These are phyloP conservation scores for Chlorodrepanis virens DNA, from an alignment of 2,113 vertebrate species.

Conservation along the genomic window DNA sequence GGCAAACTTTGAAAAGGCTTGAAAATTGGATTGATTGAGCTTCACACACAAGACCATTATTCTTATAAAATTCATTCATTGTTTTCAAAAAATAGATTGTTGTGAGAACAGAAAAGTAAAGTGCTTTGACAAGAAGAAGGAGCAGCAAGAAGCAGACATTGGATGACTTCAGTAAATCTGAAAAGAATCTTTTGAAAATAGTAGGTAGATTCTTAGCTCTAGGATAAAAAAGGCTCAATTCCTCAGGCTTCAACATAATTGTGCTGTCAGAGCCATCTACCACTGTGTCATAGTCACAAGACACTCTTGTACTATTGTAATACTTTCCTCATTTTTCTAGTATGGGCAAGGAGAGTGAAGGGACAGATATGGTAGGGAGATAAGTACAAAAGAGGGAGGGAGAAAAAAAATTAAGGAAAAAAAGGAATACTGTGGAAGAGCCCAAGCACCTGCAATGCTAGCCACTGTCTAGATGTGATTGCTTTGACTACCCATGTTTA, in stretches of 20 bases:
- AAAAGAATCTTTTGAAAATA: conserved; percentile 37
- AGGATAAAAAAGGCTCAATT: conserved; percentile 12
- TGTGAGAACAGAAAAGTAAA: conserved; percentile 12
- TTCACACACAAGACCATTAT: conserved; percentile 1
- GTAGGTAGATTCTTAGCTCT: conserved; percentile 20
- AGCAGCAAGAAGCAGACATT: conserved; percentile 21
- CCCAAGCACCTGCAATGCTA: background rate
- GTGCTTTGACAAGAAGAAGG: conserved; percentile 27
- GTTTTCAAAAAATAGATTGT: background rate
- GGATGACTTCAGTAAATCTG: conserved; percentile 12
- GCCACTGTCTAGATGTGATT: background rate
- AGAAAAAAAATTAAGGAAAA: background rate
- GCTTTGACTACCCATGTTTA: background rate
- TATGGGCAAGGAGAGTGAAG: background rate
- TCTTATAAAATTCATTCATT: background rate
- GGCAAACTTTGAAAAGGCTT: conserved; percentile 27
- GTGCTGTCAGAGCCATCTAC: conserved; percentile 1
- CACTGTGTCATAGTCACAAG: background rate
- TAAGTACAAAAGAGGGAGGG: background rate
- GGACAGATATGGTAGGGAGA: background rate
- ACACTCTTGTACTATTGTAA: background rate
- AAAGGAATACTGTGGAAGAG: background rate
- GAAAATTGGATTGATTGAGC: conserved; percentile 36
- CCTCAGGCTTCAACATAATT: background rate
- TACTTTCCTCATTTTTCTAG: background rate